A percentile compares a stretch with the other conserved stretches of the same genome.
phyloP scores from a whole-genome alignment of 2,888 invertebrate species.

The Tipula unca region DNA sequence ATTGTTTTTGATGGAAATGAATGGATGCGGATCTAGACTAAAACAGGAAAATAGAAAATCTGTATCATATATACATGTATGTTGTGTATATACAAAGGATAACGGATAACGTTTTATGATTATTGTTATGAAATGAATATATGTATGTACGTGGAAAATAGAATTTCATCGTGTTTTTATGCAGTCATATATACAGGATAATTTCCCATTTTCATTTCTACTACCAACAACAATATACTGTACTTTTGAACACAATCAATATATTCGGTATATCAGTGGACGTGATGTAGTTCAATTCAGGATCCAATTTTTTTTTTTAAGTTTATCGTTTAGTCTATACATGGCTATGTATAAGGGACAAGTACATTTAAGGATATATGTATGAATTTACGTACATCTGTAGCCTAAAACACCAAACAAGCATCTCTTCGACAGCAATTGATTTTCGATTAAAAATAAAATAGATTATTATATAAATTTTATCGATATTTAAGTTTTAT shows the following conservation, averaged over 20 bases:
- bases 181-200: neutral
- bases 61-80: neutral
- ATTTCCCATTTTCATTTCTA: neutral
- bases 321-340: neutral
- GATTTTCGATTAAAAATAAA: neutral
- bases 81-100: neutral
- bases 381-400: no score
- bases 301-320: neutral
- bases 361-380: neutral
- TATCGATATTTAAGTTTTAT: neutral
- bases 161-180: neutral
- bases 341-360: neutral
- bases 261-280: neutral
- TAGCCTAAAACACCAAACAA: neutral
- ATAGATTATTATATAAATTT: neutral
- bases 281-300: neutral
- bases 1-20: neutral
- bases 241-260: neutral
- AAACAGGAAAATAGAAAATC: neutral
- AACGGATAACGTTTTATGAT: neutral
- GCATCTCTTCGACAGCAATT: neutral
- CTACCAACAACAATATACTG: neutral
- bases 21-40: neutral
- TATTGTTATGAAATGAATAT: neutral
- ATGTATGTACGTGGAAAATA: neutral